A percentile compares a stretch with the other conserved stretches of the same genome.
Evolutionary conservation across 1,140 invertebrate species (phyloP).

Genomic region (Drepana arcuata): DNA sequence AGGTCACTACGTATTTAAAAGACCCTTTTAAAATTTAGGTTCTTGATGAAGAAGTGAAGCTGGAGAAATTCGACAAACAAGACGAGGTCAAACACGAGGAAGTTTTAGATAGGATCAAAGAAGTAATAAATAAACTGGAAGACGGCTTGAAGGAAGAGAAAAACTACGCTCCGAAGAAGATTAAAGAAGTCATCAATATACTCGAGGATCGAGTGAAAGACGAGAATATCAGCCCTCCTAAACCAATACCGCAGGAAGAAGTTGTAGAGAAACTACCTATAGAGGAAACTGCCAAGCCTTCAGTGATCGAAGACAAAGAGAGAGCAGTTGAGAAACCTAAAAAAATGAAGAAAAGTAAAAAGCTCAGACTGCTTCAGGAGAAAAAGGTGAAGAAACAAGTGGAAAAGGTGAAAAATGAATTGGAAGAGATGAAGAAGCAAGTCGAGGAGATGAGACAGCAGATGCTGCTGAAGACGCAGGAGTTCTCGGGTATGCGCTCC

Average conservation of each 20-base stretch:
- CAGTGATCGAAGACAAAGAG: not conserved
- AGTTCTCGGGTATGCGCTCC: slow-evolving; percentile 14
- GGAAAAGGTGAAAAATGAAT: slow-evolving; percentile 43
- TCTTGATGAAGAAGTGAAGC: slow-evolving; percentile 33
- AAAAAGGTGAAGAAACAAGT: slow-evolving; percentile 51
- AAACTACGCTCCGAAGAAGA: slow-evolving; percentile 16
- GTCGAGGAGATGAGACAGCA: slow-evolving; percentile 46
- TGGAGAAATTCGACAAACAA: slow-evolving; percentile 47
- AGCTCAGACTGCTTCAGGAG: slow-evolving; percentile 44
- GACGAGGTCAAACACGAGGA: slow-evolving; percentile 40
- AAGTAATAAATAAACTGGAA: slow-evolving; percentile 51
- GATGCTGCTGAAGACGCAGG: slow-evolving; percentile 36
- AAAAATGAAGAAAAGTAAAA: slow-evolving; percentile 44
- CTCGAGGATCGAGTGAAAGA: not conserved
- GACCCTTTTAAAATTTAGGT: slow-evolving; percentile 15
- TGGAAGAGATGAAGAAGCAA: slow-evolving; percentile 47
- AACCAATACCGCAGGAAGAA: too few species aligned
- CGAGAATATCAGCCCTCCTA: slow-evolving; percentile 12
- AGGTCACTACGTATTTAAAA: too few species aligned
- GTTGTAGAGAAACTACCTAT: too few species aligned
- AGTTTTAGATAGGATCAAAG: slow-evolving; percentile 53
- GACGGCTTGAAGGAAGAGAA: slow-evolving; percentile 31
- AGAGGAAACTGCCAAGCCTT: slow-evolving; percentile 1
- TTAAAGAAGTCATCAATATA: too few species aligned
- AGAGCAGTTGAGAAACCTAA: slow-evolving; percentile 1